Evolutionary conservation across 2,113 vertebrate species (phyloP).

Genomic region (Pycnonotus jocosus): DNA sequence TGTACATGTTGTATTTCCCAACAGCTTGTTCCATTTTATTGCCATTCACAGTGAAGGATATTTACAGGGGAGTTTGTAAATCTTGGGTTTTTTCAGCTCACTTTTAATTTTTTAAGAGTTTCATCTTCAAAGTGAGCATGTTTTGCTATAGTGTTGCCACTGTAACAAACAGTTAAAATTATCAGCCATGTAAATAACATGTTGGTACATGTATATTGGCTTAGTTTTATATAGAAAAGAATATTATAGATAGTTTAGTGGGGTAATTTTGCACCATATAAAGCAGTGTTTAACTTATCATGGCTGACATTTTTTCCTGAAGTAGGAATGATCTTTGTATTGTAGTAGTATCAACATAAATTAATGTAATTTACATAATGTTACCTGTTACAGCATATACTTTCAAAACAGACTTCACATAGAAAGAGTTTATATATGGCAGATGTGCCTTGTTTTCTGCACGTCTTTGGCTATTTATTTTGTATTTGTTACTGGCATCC

Average conservation of each 20-base stretch:
- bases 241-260: neutral
- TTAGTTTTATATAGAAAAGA: neutral
- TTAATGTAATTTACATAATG: neutral
- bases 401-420: neutral
- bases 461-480: neutral
- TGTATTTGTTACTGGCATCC: neutral
- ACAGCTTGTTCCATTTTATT: neutral
- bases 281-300: neutral
- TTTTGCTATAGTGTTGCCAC: neutral
- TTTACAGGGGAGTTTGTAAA: neutral
- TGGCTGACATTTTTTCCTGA: neutral
- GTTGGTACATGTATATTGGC: neutral
- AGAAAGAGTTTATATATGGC: neutral
- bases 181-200: neutral
- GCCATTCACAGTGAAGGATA: neutral
- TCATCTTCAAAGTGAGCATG: neutral
- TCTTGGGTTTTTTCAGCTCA: neutral
- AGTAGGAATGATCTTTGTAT: neutral
- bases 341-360: neutral
- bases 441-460: neutral
- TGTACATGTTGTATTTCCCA: neutral
- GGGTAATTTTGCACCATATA: neutral
- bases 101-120: neutral
- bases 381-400: neutral
- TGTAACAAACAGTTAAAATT: neutral